These are phyloP conservation scores for Fabriciana adippe DNA, from an alignment of 2,888 invertebrate genomes.

Conservation along the genomic window DNA sequence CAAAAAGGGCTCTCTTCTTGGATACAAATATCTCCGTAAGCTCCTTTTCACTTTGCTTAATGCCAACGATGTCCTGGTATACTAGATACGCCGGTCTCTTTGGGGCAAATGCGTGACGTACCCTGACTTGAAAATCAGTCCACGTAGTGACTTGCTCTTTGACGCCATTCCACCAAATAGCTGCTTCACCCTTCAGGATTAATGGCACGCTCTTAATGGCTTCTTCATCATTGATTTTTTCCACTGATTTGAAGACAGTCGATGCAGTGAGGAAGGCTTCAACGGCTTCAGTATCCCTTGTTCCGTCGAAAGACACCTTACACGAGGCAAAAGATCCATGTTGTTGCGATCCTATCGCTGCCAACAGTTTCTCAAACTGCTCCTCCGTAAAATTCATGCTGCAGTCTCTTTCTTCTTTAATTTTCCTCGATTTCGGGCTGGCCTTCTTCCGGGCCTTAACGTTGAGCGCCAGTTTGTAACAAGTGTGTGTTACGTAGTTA, in stretches of 20 bases:
- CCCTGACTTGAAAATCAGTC: constrained; percentile 29
- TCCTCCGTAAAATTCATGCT: not conserved
- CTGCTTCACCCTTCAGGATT: constrained; percentile 35
- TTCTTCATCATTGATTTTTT: constrained; percentile 30
- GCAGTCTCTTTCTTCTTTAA: not conserved
- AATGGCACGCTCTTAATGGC: constrained; percentile 31
- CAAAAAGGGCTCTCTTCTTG: constrained; percentile 2
- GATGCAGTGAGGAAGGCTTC: constrained; percentile 32
- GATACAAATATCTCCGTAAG: not conserved
- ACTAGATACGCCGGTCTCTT: not conserved
- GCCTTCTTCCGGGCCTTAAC: not conserved
- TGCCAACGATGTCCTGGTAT: not conserved
- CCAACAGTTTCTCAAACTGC: not conserved
- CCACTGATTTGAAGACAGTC: constrained; percentile 25
- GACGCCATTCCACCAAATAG: constrained; percentile 38
- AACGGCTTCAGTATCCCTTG: constrained; percentile 14
- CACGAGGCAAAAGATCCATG: constrained; percentile 10
- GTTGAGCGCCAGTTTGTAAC: too few relatives aligned
- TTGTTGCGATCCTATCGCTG: not conserved
- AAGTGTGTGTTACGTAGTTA: too few relatives aligned
- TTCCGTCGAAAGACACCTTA: constrained; percentile 20
- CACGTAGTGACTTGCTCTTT: constrained; percentile 30
- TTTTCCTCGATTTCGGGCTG: not conserved
- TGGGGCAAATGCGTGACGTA: not conserved
- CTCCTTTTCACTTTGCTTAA: not conserved